Conservation (phyloP, 2,888 invertebrate species). For the Poecilus cupreus region DNA sequence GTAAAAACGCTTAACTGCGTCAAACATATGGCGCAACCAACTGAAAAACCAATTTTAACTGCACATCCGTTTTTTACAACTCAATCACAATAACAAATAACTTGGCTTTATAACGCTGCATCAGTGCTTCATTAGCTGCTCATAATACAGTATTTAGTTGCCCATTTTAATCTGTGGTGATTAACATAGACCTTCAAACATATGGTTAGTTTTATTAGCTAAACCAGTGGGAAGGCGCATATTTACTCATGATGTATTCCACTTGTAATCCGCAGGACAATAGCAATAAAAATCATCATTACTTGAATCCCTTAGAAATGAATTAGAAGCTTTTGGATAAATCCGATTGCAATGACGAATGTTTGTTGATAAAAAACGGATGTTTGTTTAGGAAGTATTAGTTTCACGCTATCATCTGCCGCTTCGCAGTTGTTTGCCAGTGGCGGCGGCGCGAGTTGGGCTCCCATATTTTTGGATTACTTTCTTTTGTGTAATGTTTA, state of each 20-base stretch:
- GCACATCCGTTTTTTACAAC: constrained; percentile 7
- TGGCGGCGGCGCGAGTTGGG: neutral
- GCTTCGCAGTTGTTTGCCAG: neutral
- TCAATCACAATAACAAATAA: constrained; percentile 25
- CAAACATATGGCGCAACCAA: constrained; percentile 2
- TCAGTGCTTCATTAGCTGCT: neutral
- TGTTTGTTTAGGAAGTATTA: constrained; percentile 55
- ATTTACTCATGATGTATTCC: neutral
- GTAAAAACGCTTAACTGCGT: neutral
- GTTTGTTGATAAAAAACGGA: neutral
- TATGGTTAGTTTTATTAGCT: neutral
- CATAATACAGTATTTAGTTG: constrained; percentile 5
- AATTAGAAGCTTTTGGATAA: neutral
- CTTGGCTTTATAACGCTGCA: neutral
- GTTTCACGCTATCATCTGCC: constrained; percentile 50
- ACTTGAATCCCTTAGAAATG: no score
- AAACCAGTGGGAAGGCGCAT: neutral
- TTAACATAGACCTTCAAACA: constrained; percentile 12
- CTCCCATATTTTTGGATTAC: constrained; percentile 48
- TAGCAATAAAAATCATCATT: neutral
- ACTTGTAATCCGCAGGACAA: neutral
- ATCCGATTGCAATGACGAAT: constrained; percentile 16
- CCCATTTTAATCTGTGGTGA: constrained; percentile 10
- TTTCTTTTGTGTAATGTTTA: constrained; percentile 36
- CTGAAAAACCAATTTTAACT: neutral